Evolutionary conservation across 2,113 vertebrate species (phyloP).

Genomic region (Corythornis cristatus): DNA sequence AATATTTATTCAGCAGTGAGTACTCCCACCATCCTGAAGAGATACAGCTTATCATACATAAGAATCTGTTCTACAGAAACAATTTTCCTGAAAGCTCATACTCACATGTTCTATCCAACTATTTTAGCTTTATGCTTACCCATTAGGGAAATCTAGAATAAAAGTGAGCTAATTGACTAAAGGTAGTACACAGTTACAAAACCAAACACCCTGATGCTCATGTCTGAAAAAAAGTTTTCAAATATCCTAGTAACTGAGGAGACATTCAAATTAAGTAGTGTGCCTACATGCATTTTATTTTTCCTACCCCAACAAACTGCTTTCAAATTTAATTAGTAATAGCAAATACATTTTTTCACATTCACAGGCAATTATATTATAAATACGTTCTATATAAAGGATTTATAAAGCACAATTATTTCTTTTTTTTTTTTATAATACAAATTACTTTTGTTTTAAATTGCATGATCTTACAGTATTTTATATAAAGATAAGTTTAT

Average conservation of each 20-base stretch:
- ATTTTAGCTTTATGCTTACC: neutral
- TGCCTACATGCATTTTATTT: rapidly evolving
- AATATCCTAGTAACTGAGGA: neutral
- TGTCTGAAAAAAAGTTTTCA: neutral
- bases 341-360: neutral
- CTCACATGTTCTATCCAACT: neutral
- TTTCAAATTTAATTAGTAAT: neutral
- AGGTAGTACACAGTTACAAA: neutral
- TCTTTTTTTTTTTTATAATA: neutral
- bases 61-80: neutral
- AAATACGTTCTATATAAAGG: neutral
- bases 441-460: neutral
- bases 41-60: neutral
- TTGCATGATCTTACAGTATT: neutral
- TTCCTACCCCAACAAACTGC: neutral
- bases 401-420: neutral
- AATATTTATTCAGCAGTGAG: neutral
- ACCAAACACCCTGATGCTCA: neutral
- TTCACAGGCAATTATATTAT: neutral
- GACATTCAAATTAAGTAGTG: neutral
- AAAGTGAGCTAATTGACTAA: neutral
- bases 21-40: neutral
- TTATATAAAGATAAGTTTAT: neutral
- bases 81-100: neutral
- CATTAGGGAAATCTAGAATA: neutral